Percentiles rank a stretch among this genome's conserved stretches.
phyloP scores from a whole-genome alignment of 2,113 vertebrate species.

The Neogobius melanostomus region DNA sequence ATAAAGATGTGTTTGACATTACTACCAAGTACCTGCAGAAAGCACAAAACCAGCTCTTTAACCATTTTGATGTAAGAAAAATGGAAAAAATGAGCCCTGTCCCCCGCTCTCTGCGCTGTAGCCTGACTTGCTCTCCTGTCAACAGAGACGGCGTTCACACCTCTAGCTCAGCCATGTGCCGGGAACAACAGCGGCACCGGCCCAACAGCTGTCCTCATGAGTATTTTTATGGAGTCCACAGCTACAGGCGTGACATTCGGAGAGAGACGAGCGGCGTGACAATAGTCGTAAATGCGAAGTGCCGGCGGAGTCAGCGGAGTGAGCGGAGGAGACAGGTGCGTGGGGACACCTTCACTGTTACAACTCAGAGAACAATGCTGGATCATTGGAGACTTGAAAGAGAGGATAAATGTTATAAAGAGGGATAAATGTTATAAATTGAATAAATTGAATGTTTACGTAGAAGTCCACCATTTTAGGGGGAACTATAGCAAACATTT shows the following conservation, averaged over 20 bases:
- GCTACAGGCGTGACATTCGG: background rate
- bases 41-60: background rate
- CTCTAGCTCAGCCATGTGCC: slow-evolving; percentile 5
- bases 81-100: background rate
- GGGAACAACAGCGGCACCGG: slow-evolving; percentile 37
- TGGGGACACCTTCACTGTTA: slow-evolving; percentile 2
- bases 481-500: too few species aligned
- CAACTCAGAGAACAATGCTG: background rate
- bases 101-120: background rate
- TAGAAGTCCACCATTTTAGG: too few species aligned
- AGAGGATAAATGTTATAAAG: background rate
- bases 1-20: too few species aligned
- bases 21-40: too few species aligned
- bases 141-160: slow-evolving; percentile 5
- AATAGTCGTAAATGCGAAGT: slow-evolving; percentile 30
- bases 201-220: slow-evolving; percentile 43
- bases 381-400: background rate
- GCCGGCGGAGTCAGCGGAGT: slow-evolving; percentile 1
- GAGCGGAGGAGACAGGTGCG: slow-evolving; percentile 10
- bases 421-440: background rate
- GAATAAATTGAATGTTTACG: too few species aligned
- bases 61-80: background rate
- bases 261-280: slow-evolving; percentile 10
- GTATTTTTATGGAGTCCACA: slow-evolving; percentile 33
- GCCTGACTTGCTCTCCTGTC: background rate